Evolutionary conservation across 2,797 vertebrate genomes (phyloP), one percentile per base, ranked within the genome.

Genomic region (Sebastes variabilis): DNA sequence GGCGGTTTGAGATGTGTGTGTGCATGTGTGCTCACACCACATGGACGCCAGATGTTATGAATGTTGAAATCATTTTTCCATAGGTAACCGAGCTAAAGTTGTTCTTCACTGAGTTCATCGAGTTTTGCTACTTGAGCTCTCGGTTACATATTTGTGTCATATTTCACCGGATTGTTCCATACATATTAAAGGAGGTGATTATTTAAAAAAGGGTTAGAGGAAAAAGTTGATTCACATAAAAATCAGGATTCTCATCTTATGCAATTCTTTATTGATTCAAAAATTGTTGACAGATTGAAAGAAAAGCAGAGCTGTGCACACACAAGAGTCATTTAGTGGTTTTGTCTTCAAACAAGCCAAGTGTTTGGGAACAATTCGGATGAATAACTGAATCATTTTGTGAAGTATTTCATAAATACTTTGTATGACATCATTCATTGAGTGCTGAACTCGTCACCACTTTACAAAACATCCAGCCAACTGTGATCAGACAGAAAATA

Each of bases 21-120:
- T 71, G 30, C 60, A 59, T 25, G 68, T 69, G 77, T 59, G 79
- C 25, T 46, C 62, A 34, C 36, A 86, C 56, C 87, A 87, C 91
- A 94, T 93, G 90, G 82, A 80, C 77, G 80, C 79, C 86, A 93
- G 86, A 91, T 92, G 91, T 89, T 79, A 52, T 83, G 75, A 73
- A 81, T 77, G 70, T 79, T 80, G 60, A 75, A 84, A 68, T 77
- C 0, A 61, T 79, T 85, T 81, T 86, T 86, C 62, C 66, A 22
- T 79, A 90, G 73, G 84, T 69, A 76, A 56, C 49, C 1, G 14
- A 75, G 30, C 38, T 73, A 18, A 52, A 54, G 66, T 59, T 64
- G 34, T 68, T 42, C 59, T 42, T 54, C 16, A 9, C 11, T 3
- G 42, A 36, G 61, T 30, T 54, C 42, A 22, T 8, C 8, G 29